Percentiles rank a stretch among this genome's conserved stretches.
phyloP scores from a whole-genome alignment of 2,797 vertebrate genomes.

The Neosilurus mollespiculum region DNA sequence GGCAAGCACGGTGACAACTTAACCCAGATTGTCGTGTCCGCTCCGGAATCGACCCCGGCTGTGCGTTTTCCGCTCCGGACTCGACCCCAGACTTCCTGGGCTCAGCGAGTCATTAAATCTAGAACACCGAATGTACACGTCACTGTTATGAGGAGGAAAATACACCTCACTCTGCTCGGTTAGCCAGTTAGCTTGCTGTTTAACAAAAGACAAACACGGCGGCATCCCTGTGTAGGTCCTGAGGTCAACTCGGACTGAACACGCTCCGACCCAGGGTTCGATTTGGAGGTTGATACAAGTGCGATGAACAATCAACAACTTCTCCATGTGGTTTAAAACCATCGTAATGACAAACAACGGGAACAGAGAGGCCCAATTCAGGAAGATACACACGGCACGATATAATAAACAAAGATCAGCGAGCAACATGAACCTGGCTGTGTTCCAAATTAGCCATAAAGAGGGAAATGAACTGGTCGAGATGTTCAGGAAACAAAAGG shows the following conservation, averaged over 20 bases:
- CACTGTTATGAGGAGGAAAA: too few species aligned
- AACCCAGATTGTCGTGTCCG: too few species aligned
- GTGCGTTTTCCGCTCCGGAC: background rate
- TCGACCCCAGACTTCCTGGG: background rate
- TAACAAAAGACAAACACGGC: too few species aligned
- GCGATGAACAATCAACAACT: background rate
- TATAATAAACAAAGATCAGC: background rate
- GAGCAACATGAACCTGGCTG: background rate
- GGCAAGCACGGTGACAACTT: too few species aligned
- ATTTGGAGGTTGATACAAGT: background rate
- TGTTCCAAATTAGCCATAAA: background rate
- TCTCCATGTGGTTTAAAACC: background rate
- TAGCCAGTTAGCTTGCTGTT: too few species aligned
- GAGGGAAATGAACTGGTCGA: constrained; percentile 70
- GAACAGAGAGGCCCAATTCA: background rate
- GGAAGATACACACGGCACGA: background rate
- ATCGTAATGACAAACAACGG: background rate
- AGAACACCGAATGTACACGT: too few species aligned
- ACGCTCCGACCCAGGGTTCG: background rate
- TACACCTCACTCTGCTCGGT: too few species aligned
- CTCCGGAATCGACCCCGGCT: background rate
- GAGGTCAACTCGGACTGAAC: background rate
- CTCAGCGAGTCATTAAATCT: too few species aligned
- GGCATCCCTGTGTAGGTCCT: background rate
- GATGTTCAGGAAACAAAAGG: constrained; percentile 83